Conservation (phyloP, 2,888 invertebrate species). For the Drosophila picticornis region DNA sequence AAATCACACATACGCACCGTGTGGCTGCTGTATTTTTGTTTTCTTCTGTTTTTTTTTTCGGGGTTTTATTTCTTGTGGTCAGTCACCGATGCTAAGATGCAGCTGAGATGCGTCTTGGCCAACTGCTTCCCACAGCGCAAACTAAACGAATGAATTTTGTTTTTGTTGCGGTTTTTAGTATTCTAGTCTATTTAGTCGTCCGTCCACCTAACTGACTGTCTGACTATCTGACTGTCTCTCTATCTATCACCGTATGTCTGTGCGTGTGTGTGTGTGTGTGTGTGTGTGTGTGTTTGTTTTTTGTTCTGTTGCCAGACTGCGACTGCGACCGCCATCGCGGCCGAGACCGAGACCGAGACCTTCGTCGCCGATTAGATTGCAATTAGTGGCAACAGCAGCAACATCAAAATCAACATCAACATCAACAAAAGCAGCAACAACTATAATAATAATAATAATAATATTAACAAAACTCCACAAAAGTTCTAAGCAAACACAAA, state of each 20-base stretch:
- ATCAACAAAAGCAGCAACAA: constrained; percentile 23
- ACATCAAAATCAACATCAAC: constrained; percentile 37
- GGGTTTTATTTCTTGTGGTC: constrained; percentile 26
- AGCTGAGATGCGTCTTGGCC: constrained; percentile 62
- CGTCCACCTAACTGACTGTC: constrained; percentile 17
- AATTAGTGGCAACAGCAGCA: constrained; percentile 68
- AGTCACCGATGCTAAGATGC: constrained; percentile 49
- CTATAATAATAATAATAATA: constrained; percentile 13
- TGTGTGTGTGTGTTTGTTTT: constrained; percentile 22
- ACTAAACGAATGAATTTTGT: constrained; percentile 62
- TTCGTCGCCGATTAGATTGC: constrained; percentile 77
- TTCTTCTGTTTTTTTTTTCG: not conserved
- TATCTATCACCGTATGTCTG: constrained; percentile 9
- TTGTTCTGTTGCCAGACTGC: constrained; percentile 53
- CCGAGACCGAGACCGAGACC: constrained; percentile 64
- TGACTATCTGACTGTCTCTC: constrained; percentile 22
- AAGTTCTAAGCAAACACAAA: constrained; percentile 52
- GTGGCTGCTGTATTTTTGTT: constrained; percentile 9
- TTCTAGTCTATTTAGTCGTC: constrained; percentile 28
- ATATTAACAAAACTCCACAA: constrained; percentile 45
- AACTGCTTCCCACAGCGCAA: constrained; percentile 71
- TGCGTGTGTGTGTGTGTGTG: not conserved
- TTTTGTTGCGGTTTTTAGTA: constrained; percentile 58
- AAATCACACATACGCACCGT: constrained; percentile 49
- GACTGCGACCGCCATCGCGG: constrained; percentile 48